Base-by-base conservation (phyloP, 2,797 vertebrate genomes). In the Pempheris klunzingeri region DNA sequence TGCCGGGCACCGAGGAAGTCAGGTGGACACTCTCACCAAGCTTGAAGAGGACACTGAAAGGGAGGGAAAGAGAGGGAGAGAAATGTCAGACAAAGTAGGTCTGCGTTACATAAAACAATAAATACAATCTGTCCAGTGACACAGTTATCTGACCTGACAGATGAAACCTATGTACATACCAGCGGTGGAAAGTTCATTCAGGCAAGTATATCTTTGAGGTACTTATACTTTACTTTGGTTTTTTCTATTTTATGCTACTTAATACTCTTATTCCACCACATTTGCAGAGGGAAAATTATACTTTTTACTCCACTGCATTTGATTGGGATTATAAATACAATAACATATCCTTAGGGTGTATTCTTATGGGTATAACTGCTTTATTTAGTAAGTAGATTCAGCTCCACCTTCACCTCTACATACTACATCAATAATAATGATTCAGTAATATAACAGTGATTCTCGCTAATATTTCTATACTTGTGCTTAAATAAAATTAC, bases 41-140 rank as follows among this genome's bases (percentile, higher is more conserved):
- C 98, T 95, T 98, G 98, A 87, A 99, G 95, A 85, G 98, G 98
- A 96, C 98, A 99, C 98, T 99, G 95, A 28, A 85, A 90, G 54
- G 69, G 80, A 50, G 69, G 80, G 57, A 72, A 80, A 43, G 67
- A 69, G 62, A 75, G 63, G 85, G 84, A 88, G 84, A 87, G 71
- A 78, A 77, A 74, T n/a, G 79, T 84, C 75, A 87, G 80, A 74
- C 32, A 61, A 60, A 81, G 24, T 39, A 63, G 80, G 32, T 22
- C 52, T 14, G 9, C 4, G 39, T 89, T 79, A 77, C 74, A 73
- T 82, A 72, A 83, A 88, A 84, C 59, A 68, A 85, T 77, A 82
- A 71, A 87, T 20, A 78, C 57, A 87, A 78, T 76, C 61, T 85
- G 77, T 65, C 74, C 83, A 41, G 65, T 78, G 36, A 75, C 58